Base-by-base conservation (phyloP, 2,113 vertebrate species). In the Caranx melampygus region DNA sequence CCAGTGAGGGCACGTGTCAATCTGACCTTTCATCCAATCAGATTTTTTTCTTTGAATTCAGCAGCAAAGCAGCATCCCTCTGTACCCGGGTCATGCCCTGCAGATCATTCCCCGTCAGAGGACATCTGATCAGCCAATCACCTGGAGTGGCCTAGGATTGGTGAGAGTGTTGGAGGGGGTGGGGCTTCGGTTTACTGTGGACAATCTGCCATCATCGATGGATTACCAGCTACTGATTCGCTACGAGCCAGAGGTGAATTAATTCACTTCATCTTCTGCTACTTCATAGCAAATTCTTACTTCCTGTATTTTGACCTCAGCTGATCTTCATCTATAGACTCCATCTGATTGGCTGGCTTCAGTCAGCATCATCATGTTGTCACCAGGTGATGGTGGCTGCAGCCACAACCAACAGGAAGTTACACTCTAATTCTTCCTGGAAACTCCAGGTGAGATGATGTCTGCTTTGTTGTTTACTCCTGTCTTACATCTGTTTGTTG, bases 121-220 rank as follows among this genome's bases (percentile, higher is more conserved):
- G 2, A 66, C 70, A 0, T 26, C 89, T 0, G 90, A 85, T 10
- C 91, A 65, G 4, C 85, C 92, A 1, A n/a, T 93, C 49, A 95
- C 93, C 0, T 97, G 96, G 96, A 97, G 95, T 0, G 96, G 96
- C 12, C 90, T 89, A 0, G 97, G 96, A 78, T 96, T 97, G 0
- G 93, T 95, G 47, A 90, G 92, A 0, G 85, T 97, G 40, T 87
- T 91, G n/a, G 91, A 95, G 0, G 93, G 96, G 31, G 88, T 92
- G 2, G 95, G 96, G 34, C 94, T 99, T 62, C 93, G 94, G 84
- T 98, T 98, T 88, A 83, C 83, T 0, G 83, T 97, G 65, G 89
- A 70, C 84, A 96, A 97, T 10, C 44, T 97, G 44, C 95, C 95
- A 0, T 90, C 91, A 65, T 93, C 95, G 0, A 92, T 95, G 92